Evolutionary conservation across 2,888 invertebrate genomes (phyloP).

Genomic region (Clistopyga incitator): DNA sequence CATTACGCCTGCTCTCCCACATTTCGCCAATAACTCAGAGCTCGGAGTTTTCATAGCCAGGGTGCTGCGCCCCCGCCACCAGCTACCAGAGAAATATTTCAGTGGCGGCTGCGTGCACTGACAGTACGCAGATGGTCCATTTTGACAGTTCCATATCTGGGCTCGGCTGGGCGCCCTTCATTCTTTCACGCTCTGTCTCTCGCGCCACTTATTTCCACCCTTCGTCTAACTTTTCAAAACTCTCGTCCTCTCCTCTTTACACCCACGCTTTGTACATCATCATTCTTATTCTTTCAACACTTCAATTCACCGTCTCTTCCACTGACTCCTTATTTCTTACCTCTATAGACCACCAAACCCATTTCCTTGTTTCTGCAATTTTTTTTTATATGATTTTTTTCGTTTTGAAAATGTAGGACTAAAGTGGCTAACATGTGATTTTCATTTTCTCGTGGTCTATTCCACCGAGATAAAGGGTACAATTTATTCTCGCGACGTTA

Average conservation of each 20-base stretch:
- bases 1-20: conserved; percentile 69
- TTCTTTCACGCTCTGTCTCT: conserved; percentile 59
- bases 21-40: conserved; percentile 73
- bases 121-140: conserved; percentile 74
- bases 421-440: background rate
- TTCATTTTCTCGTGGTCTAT: conserved; percentile 46
- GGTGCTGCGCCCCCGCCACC: conserved; percentile 32
- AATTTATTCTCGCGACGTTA: conserved; percentile 69
- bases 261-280: conserved; percentile 32
- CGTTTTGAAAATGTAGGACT: background rate
- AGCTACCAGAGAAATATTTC: conserved; percentile 69
- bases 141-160: conserved; percentile 71
- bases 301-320: background rate
- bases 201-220: conserved; percentile 64
- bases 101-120: conserved; percentile 66
- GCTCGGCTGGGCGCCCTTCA: conserved; percentile 38
- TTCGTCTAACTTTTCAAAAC: conserved; percentile 59
- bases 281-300: conserved; percentile 37
- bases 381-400: background rate
- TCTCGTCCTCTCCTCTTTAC: conserved; percentile 38
- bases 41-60: conserved; percentile 67
- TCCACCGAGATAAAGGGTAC: conserved; percentile 61
- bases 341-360: background rate
- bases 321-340: conserved; percentile 9
- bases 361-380: background rate